Base-by-base conservation (phyloP, 1,140 invertebrate genomes). In the Lepidurus arcticus region DNA sequence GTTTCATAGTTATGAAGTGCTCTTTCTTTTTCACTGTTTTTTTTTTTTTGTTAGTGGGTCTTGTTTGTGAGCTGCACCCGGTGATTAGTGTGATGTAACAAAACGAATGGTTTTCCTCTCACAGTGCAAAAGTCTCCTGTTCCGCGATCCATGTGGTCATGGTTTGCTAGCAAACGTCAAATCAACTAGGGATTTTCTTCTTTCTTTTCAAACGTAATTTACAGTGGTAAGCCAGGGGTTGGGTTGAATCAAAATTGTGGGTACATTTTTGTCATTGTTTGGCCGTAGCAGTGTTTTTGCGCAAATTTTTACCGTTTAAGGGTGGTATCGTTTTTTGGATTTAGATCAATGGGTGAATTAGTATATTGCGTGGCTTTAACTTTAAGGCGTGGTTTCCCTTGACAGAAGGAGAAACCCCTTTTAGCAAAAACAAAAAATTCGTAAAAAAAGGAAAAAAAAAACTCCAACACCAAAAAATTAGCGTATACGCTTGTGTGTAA, bases 81-180 rank as follows among this genome's bases (percentile, higher is more conserved):
- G 53, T 65, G 53, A 65, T 65, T 65, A n/a, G 53, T 65, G 53
- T 65, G 53, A 65, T 65, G 53, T 65, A 65, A n/a, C 53, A 65
- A 65, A 21, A n/a, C 53, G n/a, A n/a, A 21, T 65, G 13, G 16
- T 65, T 65, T 65, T 65, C 21, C 53, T n/a, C 53, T 65, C 53
- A 65, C 53, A 21, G 53, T 65, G 53, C 53, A 65, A 65, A 65
- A 16, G 16, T 7, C 21, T 21, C 53, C 16, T 65, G 53, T 65
- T 65, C 6, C 16, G 53, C 53, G 53, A 13, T 65, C 53, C 16
- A 16, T 21, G 21, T 65, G 53, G 53, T 21, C 53, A 21, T 11
- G 13, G n/a, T 65, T 65, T 65, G 53, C 53, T 65, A 65, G 53
- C 53, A 65, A 65, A 65, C 53, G 53, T 65, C 21, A 65, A 34